Percentiles rank a stretch among this genome's conserved stretches.
These are phyloP conservation scores for Sarcophaga bullata DNA, from an alignment of 1,140 invertebrate genomes.

Conservation along the genomic window DNA sequence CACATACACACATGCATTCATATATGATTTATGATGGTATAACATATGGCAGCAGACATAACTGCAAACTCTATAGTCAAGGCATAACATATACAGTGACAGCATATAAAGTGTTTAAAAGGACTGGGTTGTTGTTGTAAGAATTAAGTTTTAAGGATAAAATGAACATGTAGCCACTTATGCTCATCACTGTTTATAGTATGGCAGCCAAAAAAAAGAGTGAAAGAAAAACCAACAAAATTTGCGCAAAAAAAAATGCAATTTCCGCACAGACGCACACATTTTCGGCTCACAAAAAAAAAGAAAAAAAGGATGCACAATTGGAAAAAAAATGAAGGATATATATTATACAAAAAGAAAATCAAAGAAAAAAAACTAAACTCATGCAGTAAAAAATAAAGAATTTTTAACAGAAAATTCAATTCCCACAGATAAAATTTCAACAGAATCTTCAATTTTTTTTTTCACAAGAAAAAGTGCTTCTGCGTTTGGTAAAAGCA, in stretches of 20 bases:
- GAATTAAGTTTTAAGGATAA: too few relatives aligned
- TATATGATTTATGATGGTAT: too few relatives aligned
- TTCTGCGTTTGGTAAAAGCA: too few relatives aligned
- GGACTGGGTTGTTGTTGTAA: too few relatives aligned
- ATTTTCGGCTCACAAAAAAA: conserved; percentile 57
- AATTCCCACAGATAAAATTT: conserved; percentile 55
- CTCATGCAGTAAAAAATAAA: conserved; percentile 12
- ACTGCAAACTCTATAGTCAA: background rate
- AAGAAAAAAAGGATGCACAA: background rate
- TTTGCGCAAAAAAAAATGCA: conserved; percentile 51
- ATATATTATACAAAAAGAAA: background rate
- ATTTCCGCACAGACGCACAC: conserved; percentile 65
- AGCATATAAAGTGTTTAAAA: too few relatives aligned
- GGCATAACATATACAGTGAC: too few relatives aligned
- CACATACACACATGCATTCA: too few relatives aligned
- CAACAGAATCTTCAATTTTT: conserved; percentile 38
- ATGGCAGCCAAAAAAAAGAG: background rate
- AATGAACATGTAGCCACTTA: too few relatives aligned
- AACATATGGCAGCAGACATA: background rate
- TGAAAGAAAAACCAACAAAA: background rate
- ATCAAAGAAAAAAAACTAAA: background rate
- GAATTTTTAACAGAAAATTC: conserved; percentile 48
- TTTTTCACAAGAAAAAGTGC: too few relatives aligned
- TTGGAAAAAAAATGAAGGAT: conserved; percentile 12
- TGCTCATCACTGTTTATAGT: too few relatives aligned